phyloP scores from a whole-genome alignment of 2,888 invertebrate genomes.

The Bedellia somnulentella region DNA sequence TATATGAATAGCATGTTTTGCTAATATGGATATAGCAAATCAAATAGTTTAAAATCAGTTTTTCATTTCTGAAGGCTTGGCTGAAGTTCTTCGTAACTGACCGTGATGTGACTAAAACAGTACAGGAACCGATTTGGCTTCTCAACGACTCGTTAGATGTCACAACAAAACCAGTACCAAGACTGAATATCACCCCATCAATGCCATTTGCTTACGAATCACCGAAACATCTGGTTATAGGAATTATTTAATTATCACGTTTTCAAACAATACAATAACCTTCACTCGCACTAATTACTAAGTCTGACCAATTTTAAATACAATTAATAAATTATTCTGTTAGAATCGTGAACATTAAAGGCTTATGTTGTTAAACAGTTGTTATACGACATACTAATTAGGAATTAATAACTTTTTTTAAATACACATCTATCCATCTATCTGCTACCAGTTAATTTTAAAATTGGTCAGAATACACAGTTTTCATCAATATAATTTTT shows the following conservation, averaged over 20 bases:
- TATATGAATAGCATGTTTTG: too few relatives aligned
- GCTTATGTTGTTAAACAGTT: too few relatives aligned
- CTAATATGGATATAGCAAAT: neutral
- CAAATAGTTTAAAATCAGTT: too few relatives aligned
- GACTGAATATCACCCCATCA: conserved; percentile 25
- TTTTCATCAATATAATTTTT: too few relatives aligned
- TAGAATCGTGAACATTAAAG: too few relatives aligned
- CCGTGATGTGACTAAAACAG: conserved; percentile 47
- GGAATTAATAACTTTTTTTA: too few relatives aligned
- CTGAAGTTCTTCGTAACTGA: conserved; percentile 62
- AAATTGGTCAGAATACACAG: too few relatives aligned
- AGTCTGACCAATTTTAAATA: neutral
- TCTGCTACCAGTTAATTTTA: too few relatives aligned
- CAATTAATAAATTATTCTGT: too few relatives aligned
- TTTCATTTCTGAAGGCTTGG: conserved; percentile 56
- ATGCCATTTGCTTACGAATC: conserved; percentile 36
- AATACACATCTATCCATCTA: too few relatives aligned
- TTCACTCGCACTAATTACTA: neutral
- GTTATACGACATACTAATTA: too few relatives aligned
- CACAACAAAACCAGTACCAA: conserved; percentile 38
- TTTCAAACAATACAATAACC: too few relatives aligned
- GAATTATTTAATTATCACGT: conserved; percentile 21
- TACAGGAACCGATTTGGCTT: conserved; percentile 53
- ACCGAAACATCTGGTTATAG: conserved; percentile 52
- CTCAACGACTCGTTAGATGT: conserved; percentile 31